Percentiles rank a stretch among this genome's conserved stretches.
These are phyloP conservation scores for Peromyscus polionotus DNA, from an alignment of 2,113 vertebrate species.

Conservation along the genomic window DNA sequence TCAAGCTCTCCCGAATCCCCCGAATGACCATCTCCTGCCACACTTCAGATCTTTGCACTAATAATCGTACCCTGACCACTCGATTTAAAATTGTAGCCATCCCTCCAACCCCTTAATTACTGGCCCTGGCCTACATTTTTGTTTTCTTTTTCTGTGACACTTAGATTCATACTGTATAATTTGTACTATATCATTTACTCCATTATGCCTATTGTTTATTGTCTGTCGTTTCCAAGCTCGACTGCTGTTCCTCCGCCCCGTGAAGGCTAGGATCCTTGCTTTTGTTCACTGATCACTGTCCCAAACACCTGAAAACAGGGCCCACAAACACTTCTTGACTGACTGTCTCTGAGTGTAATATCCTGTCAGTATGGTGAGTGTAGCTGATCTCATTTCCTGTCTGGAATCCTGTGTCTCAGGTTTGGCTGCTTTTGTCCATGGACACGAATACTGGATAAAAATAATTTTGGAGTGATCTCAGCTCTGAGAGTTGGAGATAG, in stretches of 20 bases:
- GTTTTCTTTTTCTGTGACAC: slow-evolving; percentile 59
- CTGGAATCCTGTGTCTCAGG: no score
- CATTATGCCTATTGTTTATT: slow-evolving; percentile 63
- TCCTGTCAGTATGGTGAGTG: background rate
- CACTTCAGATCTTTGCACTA: background rate
- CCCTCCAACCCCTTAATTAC: background rate
- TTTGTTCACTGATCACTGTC: slow-evolving; percentile 1
- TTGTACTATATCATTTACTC: slow-evolving; percentile 55
- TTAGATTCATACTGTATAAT: slow-evolving; percentile 57
- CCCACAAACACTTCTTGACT: background rate
- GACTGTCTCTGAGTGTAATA: background rate
- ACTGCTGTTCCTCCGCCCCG: background rate
- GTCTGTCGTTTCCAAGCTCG: slow-evolving; percentile 49
- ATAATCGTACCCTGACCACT: background rate
- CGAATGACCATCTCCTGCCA: background rate
- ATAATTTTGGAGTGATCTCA: slow-evolving; percentile 17
- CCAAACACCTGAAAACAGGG: slow-evolving; percentile 22
- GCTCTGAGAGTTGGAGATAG: background rate
- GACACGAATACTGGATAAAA: background rate
- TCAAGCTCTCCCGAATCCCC: background rate
- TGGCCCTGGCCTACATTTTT: background rate
- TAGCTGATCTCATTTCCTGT: background rate
- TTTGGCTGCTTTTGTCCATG: background rate
- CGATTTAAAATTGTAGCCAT: background rate
- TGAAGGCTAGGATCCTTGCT: slow-evolving; percentile 21